Evolutionary conservation across 1,140 invertebrate genomes (phyloP), one percentile per base, ranked within the genome.

Genomic region (Magallana ariakensis): DNA sequence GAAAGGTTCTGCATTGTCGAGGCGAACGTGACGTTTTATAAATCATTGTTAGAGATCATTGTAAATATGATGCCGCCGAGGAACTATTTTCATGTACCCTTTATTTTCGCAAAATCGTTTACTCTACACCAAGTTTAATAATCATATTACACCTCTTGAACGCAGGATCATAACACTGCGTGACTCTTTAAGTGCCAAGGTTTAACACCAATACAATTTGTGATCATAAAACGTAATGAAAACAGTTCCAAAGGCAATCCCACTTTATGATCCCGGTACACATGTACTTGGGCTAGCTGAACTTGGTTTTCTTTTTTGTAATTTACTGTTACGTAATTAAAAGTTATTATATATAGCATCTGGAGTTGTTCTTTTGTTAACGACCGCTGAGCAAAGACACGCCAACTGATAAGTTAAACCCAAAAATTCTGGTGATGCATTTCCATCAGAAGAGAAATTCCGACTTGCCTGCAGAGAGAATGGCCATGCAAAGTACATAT

Each of bases 291-390:
- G 66, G 66, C 66, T 75, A 75, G 66, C 22, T 75, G 66, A 75
- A 11, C 66, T 75, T 75, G 66, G 33, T 46, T 46, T 46, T 46
- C 33, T 75, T 75, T 70, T 46, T 75, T 75, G 66, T 75, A 75
- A 46, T 46, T 46, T 46, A 75, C 22, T 75, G 66, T 75, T 75
- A 75, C 66, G 66, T 75, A 75, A 75, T 26, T 75, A 75, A 75
- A 75, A 75, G 66, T 26, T 75, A 46, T 46, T 46, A 46, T 46
- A 60, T n/a, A 75, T 75, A 11, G 66, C 22, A 75, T 33, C 22
- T 26, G 7, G 11, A 26, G 22, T 19, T 75, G 11, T 75, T 19
- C 33, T 33, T 19, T 26, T 46, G 33, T 46, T 46, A n/a, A n/a
- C n/a, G n/a, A n/a, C n/a, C n/a, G n/a, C n/a, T n/a, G n/a, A n/a